Base-by-base conservation (phyloP, 2,888 invertebrate species). In the Cylindroiulus punctatus region DNA sequence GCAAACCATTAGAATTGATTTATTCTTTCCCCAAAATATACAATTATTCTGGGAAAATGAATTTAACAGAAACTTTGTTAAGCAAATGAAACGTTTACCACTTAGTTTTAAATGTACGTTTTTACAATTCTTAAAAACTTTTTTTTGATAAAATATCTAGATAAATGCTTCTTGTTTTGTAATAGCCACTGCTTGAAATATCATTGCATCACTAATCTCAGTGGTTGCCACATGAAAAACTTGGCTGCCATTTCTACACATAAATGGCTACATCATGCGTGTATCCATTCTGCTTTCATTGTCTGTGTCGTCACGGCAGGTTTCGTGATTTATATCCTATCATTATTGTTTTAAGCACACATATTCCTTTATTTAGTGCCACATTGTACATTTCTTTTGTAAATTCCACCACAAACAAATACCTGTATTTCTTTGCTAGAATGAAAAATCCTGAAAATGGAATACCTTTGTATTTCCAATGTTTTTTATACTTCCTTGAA, bases 251-350 rank as follows among this genome's bases (percentile, higher is more conserved):
- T 30, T 76, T 17, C 76, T 76, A 76, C 30, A 76, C 30, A 30
- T 76, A 1, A 76, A 17, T 30, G 26, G 10, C 30, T 76, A 30
- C 76, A 26, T 26, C 26, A 30, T 76, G 26, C 30, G 14, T 76
- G 26, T 30, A 76, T 10, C 26, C 76, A 30, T 76, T 76, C 76
- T 76, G 76, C 76, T 76, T 76, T 76, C 30, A 76, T 76, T 26
- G 26, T 65, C 26, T 65, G 65, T 65, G 26, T 65, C 52, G 52
- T 65, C 65, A 65, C 65, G 65, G 12, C 65, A 65, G 65, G 65
- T 65, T 76, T 76, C 76, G 76, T 76, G 76, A 76, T 76, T 30
- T 76, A 30, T 76, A 8, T 76, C 76, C 10, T 65, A 26, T 76
- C 26, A 30, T 26, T 10, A 26, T 76, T 76, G 30, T 30, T 76